Base-by-base conservation (phyloP, 2,113 vertebrate species). In the Arizona elegans region DNA sequence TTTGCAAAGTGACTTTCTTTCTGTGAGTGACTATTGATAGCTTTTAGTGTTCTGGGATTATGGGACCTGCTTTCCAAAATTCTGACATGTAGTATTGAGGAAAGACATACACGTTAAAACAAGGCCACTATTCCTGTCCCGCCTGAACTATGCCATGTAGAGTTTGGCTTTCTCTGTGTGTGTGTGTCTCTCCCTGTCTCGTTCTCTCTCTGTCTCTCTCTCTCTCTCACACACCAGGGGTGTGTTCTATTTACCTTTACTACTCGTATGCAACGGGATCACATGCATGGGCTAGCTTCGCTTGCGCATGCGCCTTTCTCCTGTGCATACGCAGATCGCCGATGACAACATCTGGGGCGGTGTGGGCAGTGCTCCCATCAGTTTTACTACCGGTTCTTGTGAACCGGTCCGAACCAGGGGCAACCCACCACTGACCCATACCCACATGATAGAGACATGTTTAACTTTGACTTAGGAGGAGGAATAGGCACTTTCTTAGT, bases 1-100 rank as follows among this genome's bases (percentile, higher is more conserved):
- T 92, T 52, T 54, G 24, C 81, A 87, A 55, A 88, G 58, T 88
- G 17, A 62, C 86, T 87, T 59, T n/a, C 38, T n/a, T 87, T 55
- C 24, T 53, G 43, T 29, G 47, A 50, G 26, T 56, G 47, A 52
- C 54, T 47, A 91, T 26, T 58, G 90, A 21, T 26, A 86, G 53
- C 15, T 43, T 26, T 12, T 56, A 10, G 5, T 86, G 24, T 86
- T 26, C 26, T 91, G 38, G 53, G 26, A 91, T 91, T 91, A 81
- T 47, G 90, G 70, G 54, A 54, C 21, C 19, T 38, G 52, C 54
- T 17, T 91, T 91, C 55, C 53, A 47, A 85, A 54, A 38, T 29
- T 38, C n/a, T 58, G 33, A 89, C 29, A 90, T 23, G 5, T 11
- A 23, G 17, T 54, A 53, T 33, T 53, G 62, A 65, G 89, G 26